These are phyloP conservation scores for Neodiprion lecontei DNA, from an alignment of 1,140 invertebrate genomes.

Conservation along the genomic window DNA sequence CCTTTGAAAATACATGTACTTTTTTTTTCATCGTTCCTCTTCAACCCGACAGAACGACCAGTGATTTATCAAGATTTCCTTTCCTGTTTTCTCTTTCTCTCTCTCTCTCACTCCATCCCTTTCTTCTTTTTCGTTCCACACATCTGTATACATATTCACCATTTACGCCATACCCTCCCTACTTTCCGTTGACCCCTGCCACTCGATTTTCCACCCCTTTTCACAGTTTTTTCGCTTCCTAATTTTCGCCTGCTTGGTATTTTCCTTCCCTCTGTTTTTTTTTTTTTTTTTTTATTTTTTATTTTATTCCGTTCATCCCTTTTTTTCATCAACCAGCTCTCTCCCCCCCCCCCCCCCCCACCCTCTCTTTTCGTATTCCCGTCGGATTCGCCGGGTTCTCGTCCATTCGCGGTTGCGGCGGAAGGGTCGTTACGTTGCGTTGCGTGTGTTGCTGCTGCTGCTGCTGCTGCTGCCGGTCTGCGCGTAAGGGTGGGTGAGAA, in stretches of 20 bases:
- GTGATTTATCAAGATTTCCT: slow-evolving; percentile 43
- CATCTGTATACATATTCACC: slow-evolving; percentile 27
- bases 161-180: background rate
- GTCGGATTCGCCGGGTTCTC: background rate
- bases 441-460: no score
- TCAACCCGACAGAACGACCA: slow-evolving; percentile 19
- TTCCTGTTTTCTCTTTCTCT: background rate
- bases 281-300: background rate
- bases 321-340: no score
- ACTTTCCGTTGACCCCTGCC: background rate
- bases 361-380: background rate
- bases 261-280: background rate
- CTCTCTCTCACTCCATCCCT: slow-evolving; percentile 19
- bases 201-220: no score
- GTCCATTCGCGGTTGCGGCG: background rate
- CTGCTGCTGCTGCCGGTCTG: no score
- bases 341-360: background rate
- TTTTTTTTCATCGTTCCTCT: background rate
- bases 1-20: background rate
- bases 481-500: no score
- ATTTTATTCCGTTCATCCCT: no score
- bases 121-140: slow-evolving; percentile 33
- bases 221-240: background rate
- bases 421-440: no score
- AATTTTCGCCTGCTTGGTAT: background rate